Conservation (phyloP, 1,140 invertebrate species). For the Trichomalopsis sarcophagae region DNA sequence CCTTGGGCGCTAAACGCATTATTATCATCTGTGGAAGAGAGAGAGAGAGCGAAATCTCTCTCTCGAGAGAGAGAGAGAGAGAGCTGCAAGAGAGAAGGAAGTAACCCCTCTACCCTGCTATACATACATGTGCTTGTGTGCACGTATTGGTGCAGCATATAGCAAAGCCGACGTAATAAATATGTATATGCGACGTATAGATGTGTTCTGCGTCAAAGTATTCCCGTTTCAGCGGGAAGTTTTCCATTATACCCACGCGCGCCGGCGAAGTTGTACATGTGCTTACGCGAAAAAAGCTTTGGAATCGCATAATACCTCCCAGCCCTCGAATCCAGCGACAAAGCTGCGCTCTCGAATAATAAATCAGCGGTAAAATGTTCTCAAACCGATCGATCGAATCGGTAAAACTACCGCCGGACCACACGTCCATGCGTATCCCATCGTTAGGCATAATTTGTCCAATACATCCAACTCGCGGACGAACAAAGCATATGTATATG, state of each 20-base stretch:
- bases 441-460: too few relatives aligned
- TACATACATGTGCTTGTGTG: constrained; percentile 24
- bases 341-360: too few relatives aligned
- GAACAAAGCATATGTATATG: too few relatives aligned
- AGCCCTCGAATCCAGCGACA: too few relatives aligned
- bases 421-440: too few relatives aligned
- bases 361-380: too few relatives aligned
- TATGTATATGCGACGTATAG: constrained; percentile 41
- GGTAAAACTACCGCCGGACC: too few relatives aligned
- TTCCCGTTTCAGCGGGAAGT: constrained; percentile 48
- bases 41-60: not conserved
- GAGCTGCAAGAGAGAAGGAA: not conserved
- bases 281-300: not conserved
- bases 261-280: not conserved
- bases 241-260: constrained; percentile 32
- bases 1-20: constrained; percentile 28
- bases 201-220: constrained; percentile 14
- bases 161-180: constrained; percentile 12
- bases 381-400: too few relatives aligned
- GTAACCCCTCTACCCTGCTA: not conserved
- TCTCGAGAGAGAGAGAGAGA: not conserved
- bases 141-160: constrained; percentile 36
- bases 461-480: too few relatives aligned
- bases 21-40: constrained; percentile 13
- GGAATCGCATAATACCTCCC: too few relatives aligned